Conservation (phyloP, 35 echinoderm and acorn worm species). For the Lytechinus variegatus region DNA sequence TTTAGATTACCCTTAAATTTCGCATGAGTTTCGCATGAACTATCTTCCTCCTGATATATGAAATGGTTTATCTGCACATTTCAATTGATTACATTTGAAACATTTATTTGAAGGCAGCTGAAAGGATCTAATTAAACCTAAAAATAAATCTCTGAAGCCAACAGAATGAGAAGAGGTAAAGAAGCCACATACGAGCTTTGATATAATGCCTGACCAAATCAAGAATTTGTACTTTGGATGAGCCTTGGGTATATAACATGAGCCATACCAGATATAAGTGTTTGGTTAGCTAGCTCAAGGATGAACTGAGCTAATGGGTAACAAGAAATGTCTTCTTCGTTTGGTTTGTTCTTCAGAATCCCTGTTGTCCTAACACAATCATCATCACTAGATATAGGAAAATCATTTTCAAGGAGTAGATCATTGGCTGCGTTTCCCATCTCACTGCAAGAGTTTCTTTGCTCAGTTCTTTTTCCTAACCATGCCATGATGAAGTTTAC, state of each 20-base stretch:
- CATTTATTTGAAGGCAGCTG: too few species aligned
- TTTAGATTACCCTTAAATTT: too few species aligned
- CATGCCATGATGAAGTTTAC: constrained; percentile 20
- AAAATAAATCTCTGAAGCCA: too few species aligned
- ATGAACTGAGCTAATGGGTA: constrained; percentile 56
- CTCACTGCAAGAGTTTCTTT: not conserved
- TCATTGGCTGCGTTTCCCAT: not conserved
- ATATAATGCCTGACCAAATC: not conserved
- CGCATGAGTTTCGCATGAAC: too few species aligned
- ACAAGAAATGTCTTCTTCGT: not conserved
- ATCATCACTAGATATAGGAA: not conserved
- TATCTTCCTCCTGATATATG: too few species aligned
- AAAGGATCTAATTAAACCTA: too few species aligned
- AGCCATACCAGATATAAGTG: constrained; percentile 51
- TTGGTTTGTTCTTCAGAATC: not conserved
- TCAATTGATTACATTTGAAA: too few species aligned
- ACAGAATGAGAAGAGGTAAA: too few species aligned
- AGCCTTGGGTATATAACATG: constrained; percentile 57
- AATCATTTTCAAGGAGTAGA: not conserved
- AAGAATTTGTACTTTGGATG: constrained; percentile 9
- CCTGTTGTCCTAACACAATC: not conserved
- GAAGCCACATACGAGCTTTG: too few species aligned
- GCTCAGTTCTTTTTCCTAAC: constrained; percentile 9
- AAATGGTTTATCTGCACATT: too few species aligned
- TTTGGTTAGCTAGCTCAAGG: constrained; percentile 54